phyloP scores from a whole-genome alignment of 2,797 vertebrate species.

The Pempheris klunzingeri region DNA sequence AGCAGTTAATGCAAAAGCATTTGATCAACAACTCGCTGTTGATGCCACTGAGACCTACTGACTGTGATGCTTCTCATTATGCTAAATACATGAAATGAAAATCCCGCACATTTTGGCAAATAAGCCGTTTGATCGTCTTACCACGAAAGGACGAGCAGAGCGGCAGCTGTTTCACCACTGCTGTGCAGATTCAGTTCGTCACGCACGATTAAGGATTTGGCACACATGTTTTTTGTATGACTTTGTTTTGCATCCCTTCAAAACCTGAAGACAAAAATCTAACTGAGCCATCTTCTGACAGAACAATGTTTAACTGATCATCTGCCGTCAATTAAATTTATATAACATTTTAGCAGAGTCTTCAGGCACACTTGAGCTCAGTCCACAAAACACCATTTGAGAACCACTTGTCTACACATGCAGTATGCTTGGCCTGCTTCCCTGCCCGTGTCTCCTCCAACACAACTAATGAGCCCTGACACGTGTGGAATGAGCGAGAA shows the following conservation, averaged over 20 bases:
- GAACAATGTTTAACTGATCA: conserved; percentile 48
- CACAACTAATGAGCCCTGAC: conserved; percentile 78
- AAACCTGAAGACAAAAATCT: background rate
- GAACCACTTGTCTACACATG: conserved; percentile 72
- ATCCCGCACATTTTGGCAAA: background rate
- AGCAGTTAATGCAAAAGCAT: background rate
- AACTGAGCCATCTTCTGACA: conserved; percentile 26
- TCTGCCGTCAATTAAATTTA: conserved; percentile 73
- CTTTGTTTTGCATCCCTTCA: conserved; percentile 14
- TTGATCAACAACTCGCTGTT: background rate
- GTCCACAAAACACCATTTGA: conserved; percentile 59
- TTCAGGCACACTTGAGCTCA: conserved; percentile 52
- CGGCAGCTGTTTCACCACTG: conserved; percentile 32
- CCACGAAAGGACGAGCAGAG: background rate
- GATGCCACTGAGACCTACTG: background rate
- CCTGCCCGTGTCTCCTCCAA: conserved; percentile 66
- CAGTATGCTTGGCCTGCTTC: conserved; percentile 66
- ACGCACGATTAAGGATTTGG: conserved; percentile 27
- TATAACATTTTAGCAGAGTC: conserved; percentile 53
- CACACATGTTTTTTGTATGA: background rate
- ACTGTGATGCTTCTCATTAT: background rate
- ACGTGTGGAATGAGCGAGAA: conserved; percentile 72
- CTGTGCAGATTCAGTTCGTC: conserved; percentile 12
- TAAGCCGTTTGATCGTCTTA: background rate
- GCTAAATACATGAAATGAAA: conserved; percentile 12